A percentile compares a stretch with the other conserved stretches of the same genome.
These are phyloP conservation scores for Popillia japonica DNA, from an alignment of 1,140 invertebrate genomes.

Conservation along the genomic window DNA sequence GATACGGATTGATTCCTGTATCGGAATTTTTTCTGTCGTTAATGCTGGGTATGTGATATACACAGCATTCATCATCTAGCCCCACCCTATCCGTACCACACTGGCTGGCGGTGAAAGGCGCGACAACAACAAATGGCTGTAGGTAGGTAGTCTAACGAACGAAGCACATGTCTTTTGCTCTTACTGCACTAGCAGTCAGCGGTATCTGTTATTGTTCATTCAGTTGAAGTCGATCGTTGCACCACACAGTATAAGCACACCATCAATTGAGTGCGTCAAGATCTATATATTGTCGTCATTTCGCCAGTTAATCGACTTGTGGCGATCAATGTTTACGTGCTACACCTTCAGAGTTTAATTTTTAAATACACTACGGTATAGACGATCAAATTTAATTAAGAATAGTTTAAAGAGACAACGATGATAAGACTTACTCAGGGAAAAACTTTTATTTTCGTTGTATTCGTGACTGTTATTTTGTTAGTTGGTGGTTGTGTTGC, in stretches of 20 bases:
- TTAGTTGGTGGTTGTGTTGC: conserved; percentile 2
- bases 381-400: too few relatives aligned
- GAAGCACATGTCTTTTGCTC: conserved; percentile 10
- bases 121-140: conserved; percentile 10
- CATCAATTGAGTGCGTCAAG: not conserved
- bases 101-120: conserved; percentile 3
- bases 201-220: not conserved
- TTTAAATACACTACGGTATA: too few relatives aligned
- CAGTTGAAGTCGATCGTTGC: conserved; percentile 3
- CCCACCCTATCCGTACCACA: conserved; percentile 8
- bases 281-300: not conserved
- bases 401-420: not conserved
- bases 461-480: not conserved
- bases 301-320: too few relatives aligned
- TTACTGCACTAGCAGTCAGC: not conserved
- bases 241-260: not conserved
- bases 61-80: not conserved
- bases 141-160: conserved; percentile 7
- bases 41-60: not conserved
- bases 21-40: not conserved
- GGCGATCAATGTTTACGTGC: too few relatives aligned
- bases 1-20: not conserved
- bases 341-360: too few relatives aligned
- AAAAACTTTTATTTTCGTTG: not conserved
- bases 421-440: not conserved